Evolutionary conservation across 2,113 vertebrate genomes (phyloP), one percentile per base, ranked within the genome.

Genomic region (Nothoprocta pentlandii): DNA sequence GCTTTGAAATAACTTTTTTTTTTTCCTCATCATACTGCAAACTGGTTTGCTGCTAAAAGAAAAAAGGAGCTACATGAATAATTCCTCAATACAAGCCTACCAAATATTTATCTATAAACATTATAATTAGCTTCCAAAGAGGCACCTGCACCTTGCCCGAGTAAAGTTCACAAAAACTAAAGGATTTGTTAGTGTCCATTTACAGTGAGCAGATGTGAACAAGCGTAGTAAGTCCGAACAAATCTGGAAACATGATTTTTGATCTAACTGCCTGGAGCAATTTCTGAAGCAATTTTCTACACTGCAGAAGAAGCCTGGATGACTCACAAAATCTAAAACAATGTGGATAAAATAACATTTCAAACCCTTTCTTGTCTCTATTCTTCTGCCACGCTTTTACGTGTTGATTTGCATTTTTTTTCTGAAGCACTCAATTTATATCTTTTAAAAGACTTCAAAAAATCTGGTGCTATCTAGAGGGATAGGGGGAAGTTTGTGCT

Each of bases 281-380:
- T 96, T 93, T 97, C 90, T 92, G 92, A 94, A 94, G 93, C 95
- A 96, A 96, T 96, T 97, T 97, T 94, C 94, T 85, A 47, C 85
- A 91, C 61, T 4, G 86, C 32, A 92, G 80, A 47, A 87, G 87
- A 81, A 96, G 89, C 78, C 69, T 68, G 94, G 93, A 94, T 81
- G 92, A 97, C 67, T 95, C 91, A 94, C 71, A 70, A 68, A 77
- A 89, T 28, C 86, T 74, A 92, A 95, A 96, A 95, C 96, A 94
- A 96, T 92, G 77, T 16, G 59, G 80, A 44, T 94, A 93, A 96
- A 94, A 87, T 87, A 87, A 76, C 82, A 75, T 49, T 92, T 85
- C 41, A 67, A 80, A 69, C 34, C 41, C 68, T 61, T 89, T 85
- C 59, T 88, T 91, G 32, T 75, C 80, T 58, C 77, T 71, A 44